These are phyloP conservation scores for Triplophysa tibetana DNA, from an alignment of 2,113 vertebrate genomes.

Conservation along the genomic window DNA sequence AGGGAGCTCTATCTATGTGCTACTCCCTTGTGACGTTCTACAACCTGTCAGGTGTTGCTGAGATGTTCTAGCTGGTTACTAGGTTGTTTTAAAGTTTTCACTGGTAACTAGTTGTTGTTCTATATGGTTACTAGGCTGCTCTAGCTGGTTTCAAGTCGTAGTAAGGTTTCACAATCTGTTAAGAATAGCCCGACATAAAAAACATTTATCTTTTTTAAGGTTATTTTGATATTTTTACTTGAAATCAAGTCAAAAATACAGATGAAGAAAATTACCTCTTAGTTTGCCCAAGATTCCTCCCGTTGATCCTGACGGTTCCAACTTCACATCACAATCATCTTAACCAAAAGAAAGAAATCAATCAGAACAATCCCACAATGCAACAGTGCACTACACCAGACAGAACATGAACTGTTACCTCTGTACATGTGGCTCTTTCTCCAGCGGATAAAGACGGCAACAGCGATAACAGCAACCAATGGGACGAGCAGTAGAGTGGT, in stretches of 20 bases:
- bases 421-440: constrained; percentile 82
- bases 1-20: too few species aligned
- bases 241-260: background rate
- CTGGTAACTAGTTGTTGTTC: too few species aligned
- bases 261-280: constrained; percentile 73
- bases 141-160: too few species aligned
- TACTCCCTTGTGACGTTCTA: too few species aligned
- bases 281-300: constrained; percentile 90
- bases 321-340: constrained; percentile 85
- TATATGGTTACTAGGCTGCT: too few species aligned
- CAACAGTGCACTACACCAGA: background rate
- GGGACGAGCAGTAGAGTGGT: constrained; percentile 88
- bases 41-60: too few species aligned
- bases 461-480: constrained; percentile 79
- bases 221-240: too few species aligned
- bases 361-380: background rate
- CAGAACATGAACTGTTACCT: constrained; percentile 62
- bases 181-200: too few species aligned
- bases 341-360: constrained; percentile 50
- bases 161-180: too few species aligned
- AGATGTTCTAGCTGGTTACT: too few species aligned
- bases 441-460: constrained; percentile 85
- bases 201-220: too few species aligned
- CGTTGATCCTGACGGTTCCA: constrained; percentile 77
- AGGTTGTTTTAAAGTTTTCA: too few species aligned